Evolutionary conservation across 2,113 vertebrate species (phyloP).

Genomic region (Varanus komodoensis): DNA sequence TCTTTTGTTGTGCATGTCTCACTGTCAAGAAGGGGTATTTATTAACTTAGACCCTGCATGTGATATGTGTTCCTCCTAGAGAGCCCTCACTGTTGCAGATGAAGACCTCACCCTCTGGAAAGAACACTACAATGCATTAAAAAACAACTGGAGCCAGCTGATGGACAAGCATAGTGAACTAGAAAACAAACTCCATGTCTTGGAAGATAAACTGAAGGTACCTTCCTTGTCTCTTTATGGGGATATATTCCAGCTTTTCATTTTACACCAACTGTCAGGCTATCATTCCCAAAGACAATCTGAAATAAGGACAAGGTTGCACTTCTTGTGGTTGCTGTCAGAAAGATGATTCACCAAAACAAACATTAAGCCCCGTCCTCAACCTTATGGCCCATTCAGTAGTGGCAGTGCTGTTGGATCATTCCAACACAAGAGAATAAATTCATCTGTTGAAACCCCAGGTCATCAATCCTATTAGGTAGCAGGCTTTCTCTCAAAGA

Average conservation of each 20-base stretch:
- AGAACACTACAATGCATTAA: conserved; percentile 78
- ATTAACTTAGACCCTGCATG: fast-evolving
- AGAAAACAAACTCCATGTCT: conserved; percentile 76
- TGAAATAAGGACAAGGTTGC: neutral
- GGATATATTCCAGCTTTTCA: neutral
- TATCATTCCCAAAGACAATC: neutral
- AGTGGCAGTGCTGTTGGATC: neutral
- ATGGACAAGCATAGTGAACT: conserved; percentile 75
- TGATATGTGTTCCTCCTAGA: conserved; percentile 70
- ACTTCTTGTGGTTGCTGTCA: too few relatives aligned
- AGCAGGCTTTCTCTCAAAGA: neutral
- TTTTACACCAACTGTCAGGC: neutral
- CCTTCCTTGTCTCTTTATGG: fast-evolving
- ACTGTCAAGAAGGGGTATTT: neutral
- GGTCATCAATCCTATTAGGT: neutral
- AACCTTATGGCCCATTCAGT: neutral
- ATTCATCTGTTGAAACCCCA: neutral
- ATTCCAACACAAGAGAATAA: neutral
- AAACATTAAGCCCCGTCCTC: neutral
- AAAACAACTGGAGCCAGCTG: conserved; percentile 72
- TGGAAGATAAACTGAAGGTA: conserved; percentile 90
- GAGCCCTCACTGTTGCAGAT: conserved; percentile 74
- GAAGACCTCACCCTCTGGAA: conserved; percentile 84
- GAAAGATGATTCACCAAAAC: neutral
- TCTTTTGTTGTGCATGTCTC: neutral